Base-by-base conservation (phyloP, 2,113 vertebrate genomes). In the Microtus montanus region DNA sequence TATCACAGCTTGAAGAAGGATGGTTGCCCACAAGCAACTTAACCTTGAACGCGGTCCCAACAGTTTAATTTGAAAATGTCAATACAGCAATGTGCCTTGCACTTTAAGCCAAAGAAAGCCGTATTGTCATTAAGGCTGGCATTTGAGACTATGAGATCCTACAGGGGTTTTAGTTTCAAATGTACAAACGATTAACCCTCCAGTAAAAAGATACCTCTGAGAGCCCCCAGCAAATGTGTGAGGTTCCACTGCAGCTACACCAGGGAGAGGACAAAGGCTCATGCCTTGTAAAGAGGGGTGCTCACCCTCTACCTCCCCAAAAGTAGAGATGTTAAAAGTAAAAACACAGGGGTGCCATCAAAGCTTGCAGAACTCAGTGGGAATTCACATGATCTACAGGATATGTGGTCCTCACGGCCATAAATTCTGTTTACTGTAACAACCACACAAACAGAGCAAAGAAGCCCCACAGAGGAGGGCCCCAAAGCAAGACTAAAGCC, bases 401-500 rank as follows among this genome's bases (percentile, higher is more conserved):
- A 94, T 92, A 52, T 30, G 89, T 75, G 28, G 4, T 95, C 96
- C 89, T 91, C 90, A 92, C 92, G 94, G 91, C 94, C 97, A 96
- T 95, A 96, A 97, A 95, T 95, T 96, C 95, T 96, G 95, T 96
- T 95, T 96, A 96, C 96, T 96, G 96, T 96, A 96, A 93, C 95
- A 96, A 89, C 92, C 89, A 91, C 85, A 90, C 74, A 61, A n/a
- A 93, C 58, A 24, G 85, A 87, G 54, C 68, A 88, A 79, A 95
- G 63, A 82, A 74, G 87, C 90, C 83, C 75, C 92, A 52, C 26
- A 73, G 74, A 87, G 79, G 8, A 13, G 1, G 68, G 82, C 78
- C 92, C 79, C 63, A 77, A 87, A 93, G 89, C 61, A 75, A 95
- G 89, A 38, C 82, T 87, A 64, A 95, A 96, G 91, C 94, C 87